Evolutionary conservation across 2,113 vertebrate species (phyloP).

Genomic region (Peromyscus californicus): DNA sequence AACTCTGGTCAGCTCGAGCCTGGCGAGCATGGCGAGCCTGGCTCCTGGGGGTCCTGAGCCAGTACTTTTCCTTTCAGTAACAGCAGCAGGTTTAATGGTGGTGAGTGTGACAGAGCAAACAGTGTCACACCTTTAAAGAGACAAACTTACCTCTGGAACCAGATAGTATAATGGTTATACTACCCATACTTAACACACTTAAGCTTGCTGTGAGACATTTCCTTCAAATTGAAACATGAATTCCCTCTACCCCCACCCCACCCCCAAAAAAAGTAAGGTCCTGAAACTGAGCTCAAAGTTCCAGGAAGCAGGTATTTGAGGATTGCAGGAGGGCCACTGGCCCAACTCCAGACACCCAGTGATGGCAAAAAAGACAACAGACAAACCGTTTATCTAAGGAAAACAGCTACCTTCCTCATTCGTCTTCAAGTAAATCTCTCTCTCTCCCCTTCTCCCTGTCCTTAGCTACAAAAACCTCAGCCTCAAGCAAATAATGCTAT

Average conservation of each 20-base stretch:
- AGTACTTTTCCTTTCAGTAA: not conserved
- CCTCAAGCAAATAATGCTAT: not conserved
- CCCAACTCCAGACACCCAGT: not conserved
- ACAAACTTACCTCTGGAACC: not conserved
- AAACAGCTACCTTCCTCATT: not conserved
- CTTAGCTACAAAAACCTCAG: not conserved
- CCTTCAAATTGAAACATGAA: not conserved
- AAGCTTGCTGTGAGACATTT: not conserved
- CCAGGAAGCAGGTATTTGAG: not conserved
- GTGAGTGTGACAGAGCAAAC: not conserved
- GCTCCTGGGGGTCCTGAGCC: not conserved
- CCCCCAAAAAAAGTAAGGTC: not conserved
- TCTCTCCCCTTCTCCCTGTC: not conserved
- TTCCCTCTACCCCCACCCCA: not conserved
- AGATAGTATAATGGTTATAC: not conserved
- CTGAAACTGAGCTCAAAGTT: not conserved
- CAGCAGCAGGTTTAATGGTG: not conserved
- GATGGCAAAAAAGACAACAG: not conserved
- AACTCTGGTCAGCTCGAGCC: not conserved
- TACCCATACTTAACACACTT: not conserved
- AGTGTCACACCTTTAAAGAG: not conserved
- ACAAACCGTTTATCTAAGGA: not conserved
- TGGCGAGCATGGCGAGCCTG: not conserved
- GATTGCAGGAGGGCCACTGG: not conserved
- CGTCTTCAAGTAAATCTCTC: not conserved